Conservation (phyloP, 2,113 vertebrate genomes). For the Grus americana region DNA sequence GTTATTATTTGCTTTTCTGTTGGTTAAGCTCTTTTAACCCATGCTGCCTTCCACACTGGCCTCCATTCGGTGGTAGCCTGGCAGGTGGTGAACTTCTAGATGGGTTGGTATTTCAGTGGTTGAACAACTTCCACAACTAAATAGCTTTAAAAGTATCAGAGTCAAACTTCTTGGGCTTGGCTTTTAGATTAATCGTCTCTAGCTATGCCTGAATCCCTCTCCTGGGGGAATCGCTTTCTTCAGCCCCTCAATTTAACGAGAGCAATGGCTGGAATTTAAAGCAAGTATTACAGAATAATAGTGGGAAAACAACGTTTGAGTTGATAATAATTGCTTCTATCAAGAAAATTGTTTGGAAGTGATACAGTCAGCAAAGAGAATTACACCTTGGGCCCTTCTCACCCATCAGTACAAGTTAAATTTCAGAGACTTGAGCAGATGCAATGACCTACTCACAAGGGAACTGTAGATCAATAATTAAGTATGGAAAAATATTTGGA, state of each 20-base stretch:
- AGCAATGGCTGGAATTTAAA: background rate
- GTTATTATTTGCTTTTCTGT: constrained; percentile 52
- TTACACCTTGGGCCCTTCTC: background rate
- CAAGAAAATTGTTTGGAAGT: background rate
- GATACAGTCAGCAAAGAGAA: background rate
- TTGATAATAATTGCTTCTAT: background rate
- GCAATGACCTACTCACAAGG: background rate
- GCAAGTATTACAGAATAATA: background rate
- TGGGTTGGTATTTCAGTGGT: background rate
- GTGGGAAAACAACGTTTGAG: background rate
- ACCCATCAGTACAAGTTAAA: background rate
- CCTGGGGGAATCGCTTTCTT: background rate
- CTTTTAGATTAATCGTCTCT: background rate
- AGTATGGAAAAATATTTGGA: background rate
- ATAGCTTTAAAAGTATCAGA: background rate
- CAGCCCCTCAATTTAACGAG: background rate
- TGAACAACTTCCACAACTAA: background rate
- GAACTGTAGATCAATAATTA: background rate
- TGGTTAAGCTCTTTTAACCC: constrained; percentile 44
- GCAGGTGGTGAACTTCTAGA: background rate
- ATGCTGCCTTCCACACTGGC: background rate
- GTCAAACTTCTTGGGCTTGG: background rate
- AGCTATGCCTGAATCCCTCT: background rate
- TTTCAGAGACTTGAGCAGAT: background rate
- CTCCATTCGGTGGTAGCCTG: background rate